phyloP scores from a whole-genome alignment of 1,140 invertebrate species.

The Lepidurus couesii region DNA sequence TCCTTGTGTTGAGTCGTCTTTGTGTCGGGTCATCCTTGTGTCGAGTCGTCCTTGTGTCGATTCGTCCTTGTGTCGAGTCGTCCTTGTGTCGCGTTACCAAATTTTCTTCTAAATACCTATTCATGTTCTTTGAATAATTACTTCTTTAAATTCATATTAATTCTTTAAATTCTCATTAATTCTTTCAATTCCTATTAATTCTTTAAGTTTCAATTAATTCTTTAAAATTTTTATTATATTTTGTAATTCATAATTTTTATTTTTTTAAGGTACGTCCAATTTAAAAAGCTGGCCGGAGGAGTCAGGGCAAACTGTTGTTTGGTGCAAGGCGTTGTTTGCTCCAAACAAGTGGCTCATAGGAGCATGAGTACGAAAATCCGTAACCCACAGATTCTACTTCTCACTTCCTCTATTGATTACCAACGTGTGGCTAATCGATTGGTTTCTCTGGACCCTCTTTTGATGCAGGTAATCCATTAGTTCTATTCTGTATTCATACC shows the following conservation, averaged over 20 bases:
- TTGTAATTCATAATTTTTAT: not conserved
- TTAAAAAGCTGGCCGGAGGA: slow-evolving; percentile 87
- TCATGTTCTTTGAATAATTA: too few relatives aligned
- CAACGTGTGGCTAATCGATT: slow-evolving; percentile 86
- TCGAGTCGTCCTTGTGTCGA: too few relatives aligned
- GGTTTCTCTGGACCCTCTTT: slow-evolving; percentile 81
- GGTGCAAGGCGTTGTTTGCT: slow-evolving; percentile 80
- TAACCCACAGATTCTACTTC: slow-evolving; percentile 75
- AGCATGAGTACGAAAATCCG: slow-evolving; percentile 74
- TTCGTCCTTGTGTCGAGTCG: too few relatives aligned
- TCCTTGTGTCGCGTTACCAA: too few relatives aligned
- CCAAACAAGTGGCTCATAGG: slow-evolving; percentile 88
- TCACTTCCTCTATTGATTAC: slow-evolving; percentile 84
- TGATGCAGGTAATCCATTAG: slow-evolving; percentile 63
- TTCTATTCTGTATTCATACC: too few relatives aligned
- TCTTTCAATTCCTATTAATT: not conserved
- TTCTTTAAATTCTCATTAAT: not conserved
- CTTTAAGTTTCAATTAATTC: not conserved
- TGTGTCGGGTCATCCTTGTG: too few relatives aligned
- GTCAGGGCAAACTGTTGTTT: slow-evolving; percentile 66
- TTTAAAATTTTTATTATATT: not conserved
- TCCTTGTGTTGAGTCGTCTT: too few relatives aligned
- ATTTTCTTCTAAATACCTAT: too few relatives aligned
- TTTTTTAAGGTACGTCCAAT: slow-evolving; percentile 62
- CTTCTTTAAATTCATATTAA: not conserved